These are phyloP conservation scores for Spodoptera picta DNA, from an alignment of 2,888 invertebrate genomes.

Conservation along the genomic window DNA sequence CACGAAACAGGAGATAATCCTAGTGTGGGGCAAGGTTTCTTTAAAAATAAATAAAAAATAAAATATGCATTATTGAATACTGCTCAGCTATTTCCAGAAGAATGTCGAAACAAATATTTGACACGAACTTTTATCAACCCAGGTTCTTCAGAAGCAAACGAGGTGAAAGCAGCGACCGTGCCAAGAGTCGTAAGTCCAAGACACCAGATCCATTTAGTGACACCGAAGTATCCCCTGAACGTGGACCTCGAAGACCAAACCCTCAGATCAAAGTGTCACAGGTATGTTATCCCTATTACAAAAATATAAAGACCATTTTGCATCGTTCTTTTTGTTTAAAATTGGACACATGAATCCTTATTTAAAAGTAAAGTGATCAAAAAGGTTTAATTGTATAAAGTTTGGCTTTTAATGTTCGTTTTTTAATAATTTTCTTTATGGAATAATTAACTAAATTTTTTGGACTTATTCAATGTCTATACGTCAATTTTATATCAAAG, in stretches of 20 bases:
- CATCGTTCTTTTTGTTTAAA: conserved; percentile 18
- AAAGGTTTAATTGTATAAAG: neutral
- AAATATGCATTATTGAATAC: too few relatives aligned
- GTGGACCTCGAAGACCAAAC: conserved; percentile 74
- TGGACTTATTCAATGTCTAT: neutral
- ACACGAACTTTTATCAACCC: conserved; percentile 12
- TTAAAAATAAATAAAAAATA: too few relatives aligned
- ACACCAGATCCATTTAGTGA: conserved; percentile 91
- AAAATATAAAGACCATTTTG: conserved; percentile 13
- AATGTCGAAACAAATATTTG: neutral
- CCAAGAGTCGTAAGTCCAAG: conserved; percentile 90
- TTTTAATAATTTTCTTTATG: neutral
- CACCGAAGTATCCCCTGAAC: conserved; percentile 81
- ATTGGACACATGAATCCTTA: neutral
- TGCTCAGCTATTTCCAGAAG: too few relatives aligned
- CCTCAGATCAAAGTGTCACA: conserved; percentile 88
- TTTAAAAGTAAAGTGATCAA: neutral
- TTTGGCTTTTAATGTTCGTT: neutral
- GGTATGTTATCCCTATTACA: conserved; percentile 64
- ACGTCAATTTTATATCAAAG: too few relatives aligned
- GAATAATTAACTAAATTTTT: neutral
- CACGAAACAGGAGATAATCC: too few relatives aligned
- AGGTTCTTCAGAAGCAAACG: conserved; percentile 96
- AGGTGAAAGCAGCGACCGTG: conserved; percentile 91
- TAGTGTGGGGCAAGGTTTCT: too few relatives aligned